These are phyloP conservation scores for Drosophila ambigua DNA, from an alignment of 1,140 invertebrate species.

Conservation along the genomic window DNA sequence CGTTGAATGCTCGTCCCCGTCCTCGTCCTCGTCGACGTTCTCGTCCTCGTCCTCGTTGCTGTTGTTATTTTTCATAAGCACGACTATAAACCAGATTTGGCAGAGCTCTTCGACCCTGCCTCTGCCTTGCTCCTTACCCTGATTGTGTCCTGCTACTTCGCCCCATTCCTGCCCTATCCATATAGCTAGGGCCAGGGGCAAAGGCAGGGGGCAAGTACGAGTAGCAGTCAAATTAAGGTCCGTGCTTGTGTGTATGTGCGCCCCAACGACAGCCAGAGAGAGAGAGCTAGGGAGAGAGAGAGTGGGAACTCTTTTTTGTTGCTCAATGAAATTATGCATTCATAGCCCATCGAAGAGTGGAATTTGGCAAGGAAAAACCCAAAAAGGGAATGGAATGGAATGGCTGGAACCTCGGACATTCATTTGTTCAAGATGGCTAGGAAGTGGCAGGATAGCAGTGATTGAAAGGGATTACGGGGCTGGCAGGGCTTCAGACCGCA, in stretches of 20 bases:
- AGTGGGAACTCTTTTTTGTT: conserved; percentile 50
- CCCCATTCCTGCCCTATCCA: too few relatives aligned
- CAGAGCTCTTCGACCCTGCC: conserved; percentile 57
- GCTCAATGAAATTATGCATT: conserved; percentile 75
- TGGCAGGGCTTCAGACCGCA: neutral
- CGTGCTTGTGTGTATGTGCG: conserved; percentile 46
- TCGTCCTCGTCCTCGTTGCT: conserved; percentile 15
- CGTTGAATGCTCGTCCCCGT: too few relatives aligned
- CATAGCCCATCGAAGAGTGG: conserved; percentile 55
- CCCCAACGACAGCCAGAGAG: conserved; percentile 15
- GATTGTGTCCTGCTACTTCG: neutral
- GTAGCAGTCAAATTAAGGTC: conserved; percentile 58
- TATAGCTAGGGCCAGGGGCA: neutral
- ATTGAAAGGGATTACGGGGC: neutral
- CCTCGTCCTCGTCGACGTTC: neutral
- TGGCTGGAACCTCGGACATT: conserved; percentile 10
- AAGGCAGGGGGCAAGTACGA: conserved; percentile 13
- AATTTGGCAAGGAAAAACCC: conserved; percentile 4
- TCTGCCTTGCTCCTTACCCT: neutral
- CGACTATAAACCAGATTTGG: conserved; percentile 76
- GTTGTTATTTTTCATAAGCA: conserved; percentile 63
- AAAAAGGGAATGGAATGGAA: conserved; percentile 16
- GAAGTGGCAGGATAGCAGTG: neutral
- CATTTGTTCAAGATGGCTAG: neutral
- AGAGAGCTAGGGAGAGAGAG: neutral